Evolutionary conservation across 2,113 vertebrate species (phyloP).

Genomic region (Noturus placidus): DNA sequence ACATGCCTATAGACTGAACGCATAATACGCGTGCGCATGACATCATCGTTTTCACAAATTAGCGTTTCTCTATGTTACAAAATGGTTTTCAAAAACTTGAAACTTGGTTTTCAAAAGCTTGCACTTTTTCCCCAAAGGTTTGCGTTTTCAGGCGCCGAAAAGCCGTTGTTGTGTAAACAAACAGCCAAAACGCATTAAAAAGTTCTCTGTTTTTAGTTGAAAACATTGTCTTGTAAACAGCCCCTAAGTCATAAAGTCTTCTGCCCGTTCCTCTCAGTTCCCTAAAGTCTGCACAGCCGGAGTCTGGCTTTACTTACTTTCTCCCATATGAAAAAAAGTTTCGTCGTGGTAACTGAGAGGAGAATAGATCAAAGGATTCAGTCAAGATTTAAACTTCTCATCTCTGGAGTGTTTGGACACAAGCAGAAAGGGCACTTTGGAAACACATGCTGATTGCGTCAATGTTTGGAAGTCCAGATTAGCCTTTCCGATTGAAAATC

Average conservation of each 20-base stretch:
- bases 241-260: not conserved
- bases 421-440: not conserved
- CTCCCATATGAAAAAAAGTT: not conserved
- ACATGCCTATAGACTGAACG: no score
- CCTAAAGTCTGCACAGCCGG: not conserved
- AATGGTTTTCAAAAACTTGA: no score
- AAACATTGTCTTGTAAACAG: no score
- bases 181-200: no score
- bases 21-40: no score
- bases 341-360: not conserved
- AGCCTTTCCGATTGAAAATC: slow-evolving; percentile 52
- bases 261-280: not conserved
- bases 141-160: no score
- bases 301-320: not conserved
- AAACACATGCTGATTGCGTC: slow-evolving; percentile 21
- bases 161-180: no score
- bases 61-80: no score
- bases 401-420: not conserved
- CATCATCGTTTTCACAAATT: no score
- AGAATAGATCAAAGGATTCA: not conserved
- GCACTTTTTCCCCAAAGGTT: no score
- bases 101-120: no score
- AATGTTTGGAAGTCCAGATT: slow-evolving; percentile 27
- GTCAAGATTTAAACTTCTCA: not conserved
- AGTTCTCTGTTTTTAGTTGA: no score